A percentile compares a stretch with the other conserved stretches of the same genome.
Conservation (phyloP, 2,797 vertebrate genomes). For the Dromococcyx pavoninus region DNA sequence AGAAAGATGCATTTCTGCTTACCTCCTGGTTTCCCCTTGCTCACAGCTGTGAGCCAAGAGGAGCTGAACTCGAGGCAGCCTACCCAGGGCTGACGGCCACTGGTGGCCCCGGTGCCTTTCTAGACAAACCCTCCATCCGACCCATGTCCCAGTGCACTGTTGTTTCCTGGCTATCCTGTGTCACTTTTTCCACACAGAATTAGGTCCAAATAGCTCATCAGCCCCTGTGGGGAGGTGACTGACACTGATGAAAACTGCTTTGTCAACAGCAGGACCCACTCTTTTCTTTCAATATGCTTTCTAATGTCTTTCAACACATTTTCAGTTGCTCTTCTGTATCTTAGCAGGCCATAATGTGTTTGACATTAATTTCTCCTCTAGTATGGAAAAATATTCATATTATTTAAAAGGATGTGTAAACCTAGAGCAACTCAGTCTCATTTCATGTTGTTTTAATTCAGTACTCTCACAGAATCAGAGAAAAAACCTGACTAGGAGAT, state of each 20-base stretch:
- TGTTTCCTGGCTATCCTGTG: background rate
- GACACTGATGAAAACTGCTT: background rate
- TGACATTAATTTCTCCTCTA: constrained; percentile 40
- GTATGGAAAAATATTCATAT: constrained; percentile 38
- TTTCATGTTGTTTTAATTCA: background rate
- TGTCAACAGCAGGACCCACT: constrained; percentile 30
- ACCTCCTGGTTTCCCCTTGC: background rate
- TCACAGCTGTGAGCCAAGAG: background rate
- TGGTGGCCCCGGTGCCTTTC: background rate
- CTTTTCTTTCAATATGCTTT: constrained; percentile 47
- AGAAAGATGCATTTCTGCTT: background rate
- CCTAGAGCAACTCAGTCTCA: background rate
- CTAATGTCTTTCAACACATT: constrained; percentile 58
- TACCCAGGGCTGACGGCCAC: background rate
- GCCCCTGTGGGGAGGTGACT: background rate
- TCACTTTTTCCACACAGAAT: background rate
- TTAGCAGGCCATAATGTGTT: constrained; percentile 45
- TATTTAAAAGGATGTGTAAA: constrained; percentile 15
- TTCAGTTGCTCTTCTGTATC: constrained; percentile 30
- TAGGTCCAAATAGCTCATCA: background rate
- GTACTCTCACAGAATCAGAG: background rate
- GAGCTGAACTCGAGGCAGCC: background rate
- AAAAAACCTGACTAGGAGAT: background rate
- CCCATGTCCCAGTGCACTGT: fast-evolving
- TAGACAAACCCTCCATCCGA: background rate